A percentile compares a stretch with the other conserved stretches of the same genome.
Evolutionary conservation across 2,113 vertebrate genomes (phyloP).

Genomic region (Pardalotus punctatus): DNA sequence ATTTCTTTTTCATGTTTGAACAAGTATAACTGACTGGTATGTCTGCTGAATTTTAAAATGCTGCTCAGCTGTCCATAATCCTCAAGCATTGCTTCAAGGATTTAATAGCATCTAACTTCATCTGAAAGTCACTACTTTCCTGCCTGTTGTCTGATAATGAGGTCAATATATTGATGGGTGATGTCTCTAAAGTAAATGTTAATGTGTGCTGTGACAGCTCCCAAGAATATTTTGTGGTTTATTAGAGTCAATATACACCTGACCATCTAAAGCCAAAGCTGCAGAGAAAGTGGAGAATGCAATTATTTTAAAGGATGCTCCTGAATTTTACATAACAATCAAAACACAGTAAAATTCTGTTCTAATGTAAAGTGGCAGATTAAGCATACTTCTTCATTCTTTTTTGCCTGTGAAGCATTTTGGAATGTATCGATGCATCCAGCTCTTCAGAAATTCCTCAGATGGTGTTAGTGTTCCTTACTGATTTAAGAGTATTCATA

Average conservation of each 20-base stretch:
- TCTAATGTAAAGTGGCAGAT: neutral
- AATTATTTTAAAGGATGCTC: neutral
- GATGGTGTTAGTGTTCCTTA: neutral
- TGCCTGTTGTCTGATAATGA: neutral
- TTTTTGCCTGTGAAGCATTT: neutral
- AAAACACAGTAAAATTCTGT: neutral
- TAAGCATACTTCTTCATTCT: neutral
- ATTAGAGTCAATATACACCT: neutral
- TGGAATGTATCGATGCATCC: neutral
- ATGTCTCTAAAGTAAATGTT: neutral
- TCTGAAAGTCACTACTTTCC: neutral
- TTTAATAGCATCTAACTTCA: neutral
- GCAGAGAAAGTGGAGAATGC: neutral
- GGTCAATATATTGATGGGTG: neutral
- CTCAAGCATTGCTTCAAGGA: neutral
- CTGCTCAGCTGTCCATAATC: neutral
- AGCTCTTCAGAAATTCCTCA: neutral
- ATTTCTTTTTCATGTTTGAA: neutral
- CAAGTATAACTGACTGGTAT: neutral
- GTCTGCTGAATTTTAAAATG: neutral
- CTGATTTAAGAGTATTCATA: neutral
- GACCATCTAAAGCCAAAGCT: neutral
- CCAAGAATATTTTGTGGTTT: neutral
- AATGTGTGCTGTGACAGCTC: neutral
- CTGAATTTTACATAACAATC: neutral